A percentile compares a stretch with the other conserved stretches of the same genome.
phyloP scores from a whole-genome alignment of 2,888 invertebrate genomes.

The Leptogaster cylindrica region DNA sequence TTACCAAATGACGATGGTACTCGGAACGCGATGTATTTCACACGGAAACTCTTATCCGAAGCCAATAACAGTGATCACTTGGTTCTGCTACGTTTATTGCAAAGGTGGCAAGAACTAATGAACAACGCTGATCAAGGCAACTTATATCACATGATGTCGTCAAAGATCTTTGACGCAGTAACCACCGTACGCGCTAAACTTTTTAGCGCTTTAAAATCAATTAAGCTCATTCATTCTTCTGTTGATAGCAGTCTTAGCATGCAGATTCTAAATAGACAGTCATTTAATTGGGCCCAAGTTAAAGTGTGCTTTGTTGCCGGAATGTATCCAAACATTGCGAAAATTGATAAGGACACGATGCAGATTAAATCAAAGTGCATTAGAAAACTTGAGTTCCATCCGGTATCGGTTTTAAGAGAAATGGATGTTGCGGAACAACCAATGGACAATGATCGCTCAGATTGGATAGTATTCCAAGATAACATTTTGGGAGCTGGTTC shows the following conservation, averaged over 20 bases:
- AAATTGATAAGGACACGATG: slow-evolving; percentile 66
- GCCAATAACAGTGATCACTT: slow-evolving; percentile 88
- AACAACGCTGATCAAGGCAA: slow-evolving; percentile 76
- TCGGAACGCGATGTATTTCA: background rate
- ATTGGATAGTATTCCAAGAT: slow-evolving; percentile 88
- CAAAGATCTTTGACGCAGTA: too few relatives aligned
- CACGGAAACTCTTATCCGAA: slow-evolving; percentile 73
- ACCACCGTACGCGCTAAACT: slow-evolving; percentile 82
- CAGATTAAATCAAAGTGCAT: slow-evolving; percentile 70
- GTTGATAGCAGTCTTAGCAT: slow-evolving; percentile 76
- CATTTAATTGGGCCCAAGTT: slow-evolving; percentile 89
- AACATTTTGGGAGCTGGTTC: slow-evolving; percentile 72
- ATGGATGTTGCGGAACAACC: slow-evolving; percentile 9
- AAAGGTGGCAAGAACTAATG: slow-evolving; percentile 67
- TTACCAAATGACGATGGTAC: slow-evolving; percentile 69
- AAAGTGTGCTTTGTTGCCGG: slow-evolving; percentile 91
- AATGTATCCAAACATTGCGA: slow-evolving; percentile 84
- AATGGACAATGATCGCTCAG: slow-evolving; percentile 74
- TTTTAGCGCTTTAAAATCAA: slow-evolving; percentile 75
- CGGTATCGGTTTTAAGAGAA: slow-evolving; percentile 67
- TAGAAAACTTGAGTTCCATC: slow-evolving; percentile 63
- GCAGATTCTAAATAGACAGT: slow-evolving; percentile 81
- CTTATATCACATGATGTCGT: too few relatives aligned
- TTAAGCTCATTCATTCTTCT: slow-evolving; percentile 65
- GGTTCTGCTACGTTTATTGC: slow-evolving; percentile 80